These are phyloP conservation scores for Tetragnatha versicolor DNA, from an alignment of 1,140 invertebrate species.

Conservation along the genomic window DNA sequence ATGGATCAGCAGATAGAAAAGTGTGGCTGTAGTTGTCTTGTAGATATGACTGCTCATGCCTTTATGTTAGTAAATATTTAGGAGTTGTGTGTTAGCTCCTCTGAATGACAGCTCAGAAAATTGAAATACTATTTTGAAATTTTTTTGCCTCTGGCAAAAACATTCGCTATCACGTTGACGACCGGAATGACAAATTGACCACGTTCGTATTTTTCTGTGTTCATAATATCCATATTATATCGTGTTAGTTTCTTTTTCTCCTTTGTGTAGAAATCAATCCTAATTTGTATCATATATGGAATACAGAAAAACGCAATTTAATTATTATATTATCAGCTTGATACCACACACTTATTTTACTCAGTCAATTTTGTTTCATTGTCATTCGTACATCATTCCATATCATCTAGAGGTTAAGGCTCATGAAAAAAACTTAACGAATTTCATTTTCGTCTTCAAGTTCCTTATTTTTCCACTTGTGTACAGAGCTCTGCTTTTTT, in stretches of 20 bases:
- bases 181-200: slow-evolving; percentile 45
- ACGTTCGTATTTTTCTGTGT: slow-evolving; percentile 49
- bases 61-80: background rate
- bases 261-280: slow-evolving; percentile 42
- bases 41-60: background rate
- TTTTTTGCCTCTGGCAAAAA: background rate
- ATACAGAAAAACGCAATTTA: slow-evolving; percentile 3
- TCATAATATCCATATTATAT: slow-evolving; percentile 37
- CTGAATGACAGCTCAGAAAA: background rate
- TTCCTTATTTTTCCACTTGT: slow-evolving; percentile 44
- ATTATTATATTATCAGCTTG: slow-evolving; percentile 25
- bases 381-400: slow-evolving; percentile 45
- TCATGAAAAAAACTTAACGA: slow-evolving; percentile 35
- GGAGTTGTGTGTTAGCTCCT: background rate
- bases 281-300: slow-evolving; percentile 29
- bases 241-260: slow-evolving; percentile 20
- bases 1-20: background rate
- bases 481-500: background rate
- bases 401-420: slow-evolving; percentile 43
- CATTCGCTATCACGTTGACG: slow-evolving; percentile 46
- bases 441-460: slow-evolving; percentile 28
- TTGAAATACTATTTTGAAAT: background rate
- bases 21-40: background rate
- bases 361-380: slow-evolving; percentile 26
- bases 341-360: slow-evolving; percentile 32